Conservation (phyloP, 2,113 vertebrate genomes). For the Gopherus evgoodei region DNA sequence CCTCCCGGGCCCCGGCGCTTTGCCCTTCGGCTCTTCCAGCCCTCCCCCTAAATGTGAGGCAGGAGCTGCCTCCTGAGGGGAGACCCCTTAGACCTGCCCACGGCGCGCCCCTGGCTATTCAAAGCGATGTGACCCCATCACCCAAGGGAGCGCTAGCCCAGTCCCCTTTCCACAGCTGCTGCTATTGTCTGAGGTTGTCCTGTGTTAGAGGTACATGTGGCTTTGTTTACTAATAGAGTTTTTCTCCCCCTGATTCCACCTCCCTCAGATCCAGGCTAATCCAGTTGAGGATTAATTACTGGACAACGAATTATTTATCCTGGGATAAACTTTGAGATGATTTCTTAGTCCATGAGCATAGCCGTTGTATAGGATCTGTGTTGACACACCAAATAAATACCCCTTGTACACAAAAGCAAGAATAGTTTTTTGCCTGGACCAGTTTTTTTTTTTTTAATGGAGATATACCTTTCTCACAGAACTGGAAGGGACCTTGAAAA, state of each 20-base stretch:
- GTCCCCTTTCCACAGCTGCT: background rate
- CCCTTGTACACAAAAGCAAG: background rate
- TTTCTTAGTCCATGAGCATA: background rate
- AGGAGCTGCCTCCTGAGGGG: background rate
- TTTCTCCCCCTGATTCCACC: background rate
- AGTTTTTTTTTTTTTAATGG: no score
- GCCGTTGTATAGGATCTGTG: no score
- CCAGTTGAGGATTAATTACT: background rate
- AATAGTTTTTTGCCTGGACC: background rate
- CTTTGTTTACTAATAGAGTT: slow-evolving; percentile 28
- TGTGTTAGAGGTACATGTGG: background rate
- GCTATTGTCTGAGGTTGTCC: slow-evolving; percentile 27
- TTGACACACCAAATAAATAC: background rate
- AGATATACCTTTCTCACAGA: no score
- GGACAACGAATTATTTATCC: background rate
- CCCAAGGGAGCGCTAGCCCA: background rate
- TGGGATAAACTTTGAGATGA: background rate
- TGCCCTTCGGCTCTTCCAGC: background rate
- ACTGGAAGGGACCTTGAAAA: no score
- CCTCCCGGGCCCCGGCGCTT: background rate
- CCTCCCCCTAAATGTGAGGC: background rate
- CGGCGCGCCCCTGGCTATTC: background rate
- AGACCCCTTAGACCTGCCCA: no score
- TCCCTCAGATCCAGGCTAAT: background rate
- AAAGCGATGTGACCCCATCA: background rate